Evolutionary conservation across 1,140 invertebrate species (phyloP), one percentile per base, ranked within the genome.

Genomic region (Doryteuthis pealeii): DNA sequence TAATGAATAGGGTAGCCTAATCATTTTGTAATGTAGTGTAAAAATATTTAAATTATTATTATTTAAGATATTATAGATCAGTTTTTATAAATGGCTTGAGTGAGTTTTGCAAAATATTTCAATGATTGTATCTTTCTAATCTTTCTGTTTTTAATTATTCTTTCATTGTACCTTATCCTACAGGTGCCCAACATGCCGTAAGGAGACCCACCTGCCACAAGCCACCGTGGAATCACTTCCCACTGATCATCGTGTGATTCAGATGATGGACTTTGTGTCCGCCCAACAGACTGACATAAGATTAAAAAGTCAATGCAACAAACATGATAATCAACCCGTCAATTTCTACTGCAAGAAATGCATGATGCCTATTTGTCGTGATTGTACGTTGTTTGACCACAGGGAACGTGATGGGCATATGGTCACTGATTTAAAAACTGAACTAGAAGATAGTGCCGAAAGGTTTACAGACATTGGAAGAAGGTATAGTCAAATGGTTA

Each of bases 291-390:
- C 81, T 26, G 74, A 75, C 0, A 72, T 77, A 33, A 84, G 81
- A 70, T 80, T 83, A 26, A 79, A 84, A 54, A 85, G 85, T 65
- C 77, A 80, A 12, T 86, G 84, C 71, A 71, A 78, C 1, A 85
- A 84, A 77, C 85, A 87, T 71, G 82, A 83, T 32, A 79, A 80
- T 4, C 85, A 87, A 71, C 83, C 84, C 28, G 54, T 86, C 68
- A 85, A 83, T 71, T 87, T 87, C 74, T 87, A 84, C 78, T 87
- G 85, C 72, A 84, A 83, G 72, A 80, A 80, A 26, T 87, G 85
- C 71, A 49, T 79, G 40, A 73, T 78, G 28, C 84, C 85, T 0
- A 83, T 87, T 8, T 87, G 85, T 70, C 69, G 84, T 22, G 85
- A 87, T 76, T 87, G 85, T 76, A 86, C 84, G 0, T 83, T 87